Evolutionary conservation across 2,797 vertebrate species (phyloP).

Genomic region (Lerista edwardsae): DNA sequence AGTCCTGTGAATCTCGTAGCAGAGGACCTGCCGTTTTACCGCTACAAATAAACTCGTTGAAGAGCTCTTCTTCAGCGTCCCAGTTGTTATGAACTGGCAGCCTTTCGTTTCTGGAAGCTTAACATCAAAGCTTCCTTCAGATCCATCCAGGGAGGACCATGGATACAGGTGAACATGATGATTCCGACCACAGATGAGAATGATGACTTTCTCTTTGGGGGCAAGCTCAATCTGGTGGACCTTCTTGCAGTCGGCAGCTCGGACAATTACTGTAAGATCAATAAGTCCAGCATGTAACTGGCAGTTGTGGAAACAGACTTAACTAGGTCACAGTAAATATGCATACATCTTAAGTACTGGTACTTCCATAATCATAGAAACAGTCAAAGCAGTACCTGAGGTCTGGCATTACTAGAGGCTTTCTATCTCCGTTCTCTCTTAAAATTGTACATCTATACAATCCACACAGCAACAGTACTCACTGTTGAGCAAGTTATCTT

Average conservation of each 20-base stretch:
- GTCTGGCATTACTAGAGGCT: background rate
- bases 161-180: constrained; percentile 91
- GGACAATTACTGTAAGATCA: constrained; percentile 87
- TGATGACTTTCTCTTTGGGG: constrained; percentile 88
- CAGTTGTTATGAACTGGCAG: constrained; percentile 89
- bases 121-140: constrained; percentile 84
- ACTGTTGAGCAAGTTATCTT: background rate
- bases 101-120: constrained; percentile 94
- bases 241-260: constrained; percentile 94
- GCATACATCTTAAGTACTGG: too few relatives aligned
- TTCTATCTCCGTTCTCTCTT: background rate
- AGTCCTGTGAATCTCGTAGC: constrained; percentile 89
- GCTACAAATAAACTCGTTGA: constrained; percentile 88
- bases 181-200: constrained; percentile 90
- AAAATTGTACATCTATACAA: background rate
- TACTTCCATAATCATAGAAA: background rate
- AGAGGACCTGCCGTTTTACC: constrained; percentile 90
- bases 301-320: background rate
- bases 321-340: constrained; percentile 16
- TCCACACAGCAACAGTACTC: background rate
- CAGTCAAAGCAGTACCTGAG: background rate
- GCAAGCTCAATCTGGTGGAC: constrained; percentile 92
- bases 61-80: constrained; percentile 81
- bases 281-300: constrained; percentile 17
- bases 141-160: constrained; percentile 90